These are phyloP conservation scores for Terrapene triunguis DNA, from an alignment of 2,113 vertebrate species.

Conservation along the genomic window DNA sequence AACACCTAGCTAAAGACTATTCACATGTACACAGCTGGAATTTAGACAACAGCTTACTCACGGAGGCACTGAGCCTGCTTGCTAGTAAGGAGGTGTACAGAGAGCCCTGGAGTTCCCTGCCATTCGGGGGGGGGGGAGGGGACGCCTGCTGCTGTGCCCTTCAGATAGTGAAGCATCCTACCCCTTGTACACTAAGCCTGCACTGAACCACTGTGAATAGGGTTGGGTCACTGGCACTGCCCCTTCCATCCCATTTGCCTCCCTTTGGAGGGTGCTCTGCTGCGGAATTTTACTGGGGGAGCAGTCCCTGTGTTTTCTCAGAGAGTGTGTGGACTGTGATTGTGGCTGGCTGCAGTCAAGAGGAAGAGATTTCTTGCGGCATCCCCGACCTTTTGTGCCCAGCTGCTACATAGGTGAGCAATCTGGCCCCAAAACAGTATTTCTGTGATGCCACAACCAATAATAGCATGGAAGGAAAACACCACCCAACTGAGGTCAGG, in stretches of 20 bases:
- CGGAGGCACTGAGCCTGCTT: not conserved
- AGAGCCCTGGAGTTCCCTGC: not conserved
- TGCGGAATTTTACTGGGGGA: not conserved
- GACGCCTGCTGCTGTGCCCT: not conserved
- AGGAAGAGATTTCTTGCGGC: constrained; percentile 61
- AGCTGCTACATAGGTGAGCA: constrained; percentile 63
- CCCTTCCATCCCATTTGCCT: not conserved
- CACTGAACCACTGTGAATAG: not conserved
- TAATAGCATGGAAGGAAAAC: constrained; percentile 37
- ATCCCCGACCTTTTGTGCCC: constrained; percentile 64
- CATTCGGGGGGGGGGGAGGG: not conserved
- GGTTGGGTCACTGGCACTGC: not conserved
- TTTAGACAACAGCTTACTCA: constrained; percentile 22
- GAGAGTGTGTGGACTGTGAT: constrained; percentile 56
- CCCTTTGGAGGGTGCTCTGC: not conserved
- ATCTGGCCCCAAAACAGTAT: constrained; percentile 65
- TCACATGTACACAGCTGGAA: not conserved
- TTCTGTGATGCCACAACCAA: constrained; percentile 60
- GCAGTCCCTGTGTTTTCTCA: constrained; percentile 34
- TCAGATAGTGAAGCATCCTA: not conserved
- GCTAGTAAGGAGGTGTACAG: not conserved
- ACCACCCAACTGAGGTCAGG: constrained; percentile 33
- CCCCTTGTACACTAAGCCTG: not conserved
- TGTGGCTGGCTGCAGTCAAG: constrained; percentile 49
- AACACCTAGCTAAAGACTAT: not conserved